Percentiles rank a stretch among this genome's conserved stretches.
These are phyloP conservation scores for Elephas maximus DNA, from an alignment of 2,113 vertebrate species.

Conservation along the genomic window DNA sequence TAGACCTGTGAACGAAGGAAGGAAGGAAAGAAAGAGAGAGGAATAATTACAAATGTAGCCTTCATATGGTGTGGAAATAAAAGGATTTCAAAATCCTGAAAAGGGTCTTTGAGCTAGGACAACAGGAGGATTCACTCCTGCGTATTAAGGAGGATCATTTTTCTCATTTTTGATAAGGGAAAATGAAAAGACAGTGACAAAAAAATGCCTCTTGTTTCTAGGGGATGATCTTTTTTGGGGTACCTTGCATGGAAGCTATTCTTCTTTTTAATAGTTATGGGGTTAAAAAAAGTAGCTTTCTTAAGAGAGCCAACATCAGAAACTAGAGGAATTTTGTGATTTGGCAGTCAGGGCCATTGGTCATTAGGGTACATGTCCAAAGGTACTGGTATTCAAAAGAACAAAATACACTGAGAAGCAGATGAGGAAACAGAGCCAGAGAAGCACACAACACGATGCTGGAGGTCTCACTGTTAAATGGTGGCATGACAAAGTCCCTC, in stretches of 20 bases:
- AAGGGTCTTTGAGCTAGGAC: not conserved
- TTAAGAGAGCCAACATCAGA: not conserved
- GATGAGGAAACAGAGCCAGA: not conserved
- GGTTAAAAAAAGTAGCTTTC: not conserved
- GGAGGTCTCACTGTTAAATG: not conserved
- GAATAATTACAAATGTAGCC: not conserved
- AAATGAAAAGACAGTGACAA: not conserved
- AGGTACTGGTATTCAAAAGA: not conserved
- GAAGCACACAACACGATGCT: not conserved
- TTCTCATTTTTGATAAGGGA: not conserved
- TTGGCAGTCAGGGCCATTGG: not conserved
- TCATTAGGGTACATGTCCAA: not conserved
- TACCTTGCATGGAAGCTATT: not conserved
- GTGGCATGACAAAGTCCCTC: not conserved
- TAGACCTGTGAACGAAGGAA: not conserved
- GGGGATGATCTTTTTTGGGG: not conserved
- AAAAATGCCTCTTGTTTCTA: not conserved
- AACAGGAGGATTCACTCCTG: not conserved
- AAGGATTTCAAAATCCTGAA: slow-evolving; percentile 5
- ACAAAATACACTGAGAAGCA: slow-evolving; percentile 1
- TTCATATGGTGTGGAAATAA: not conserved
- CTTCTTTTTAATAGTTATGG: not conserved
- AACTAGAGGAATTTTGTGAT: not conserved
- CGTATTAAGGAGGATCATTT: not conserved
- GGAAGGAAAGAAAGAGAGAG: not conserved